These are phyloP conservation scores for Taxidea taxus DNA, from an alignment of 2,113 vertebrate species.

Conservation along the genomic window DNA sequence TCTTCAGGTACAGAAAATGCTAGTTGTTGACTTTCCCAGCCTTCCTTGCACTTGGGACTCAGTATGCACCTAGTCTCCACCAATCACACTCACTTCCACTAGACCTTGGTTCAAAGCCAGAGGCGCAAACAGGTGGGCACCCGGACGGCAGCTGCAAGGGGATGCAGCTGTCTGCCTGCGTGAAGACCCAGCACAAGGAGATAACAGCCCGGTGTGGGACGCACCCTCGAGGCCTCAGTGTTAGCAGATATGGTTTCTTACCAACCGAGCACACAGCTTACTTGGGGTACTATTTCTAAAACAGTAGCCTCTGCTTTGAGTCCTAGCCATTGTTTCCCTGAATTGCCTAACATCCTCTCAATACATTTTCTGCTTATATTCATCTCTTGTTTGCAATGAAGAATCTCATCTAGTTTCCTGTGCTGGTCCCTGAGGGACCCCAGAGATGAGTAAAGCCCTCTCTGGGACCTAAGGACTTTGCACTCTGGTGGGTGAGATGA, in stretches of 20 bases:
- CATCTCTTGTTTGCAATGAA: fast-evolving
- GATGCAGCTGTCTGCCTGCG: neutral
- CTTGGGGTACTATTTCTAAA: neutral
- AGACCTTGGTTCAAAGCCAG: no score
- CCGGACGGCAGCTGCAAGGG: fast-evolving
- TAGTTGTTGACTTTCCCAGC: neutral
- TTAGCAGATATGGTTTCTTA: neutral
- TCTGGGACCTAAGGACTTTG: neutral
- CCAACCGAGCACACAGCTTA: fast-evolving
- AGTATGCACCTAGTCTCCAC: neutral
- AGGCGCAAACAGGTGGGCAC: neutral
- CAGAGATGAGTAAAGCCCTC: no score
- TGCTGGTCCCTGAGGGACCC: neutral
- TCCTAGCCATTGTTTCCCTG: no score
- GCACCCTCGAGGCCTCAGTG: fast-evolving
- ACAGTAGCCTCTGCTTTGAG: neutral
- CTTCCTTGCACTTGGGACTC: neutral
- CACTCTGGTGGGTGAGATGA: neutral
- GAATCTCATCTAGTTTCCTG: neutral
- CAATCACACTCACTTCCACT: neutral
- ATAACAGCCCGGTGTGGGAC: fast-evolving
- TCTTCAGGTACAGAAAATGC: neutral
- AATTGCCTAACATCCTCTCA: fast-evolving
- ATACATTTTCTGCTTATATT: no score
- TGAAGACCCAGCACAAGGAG: fast-evolving